Evolutionary conservation across 35 echinoderm and acorn worm genomes (phyloP).

Genomic region (Apostichopus japonicus): DNA sequence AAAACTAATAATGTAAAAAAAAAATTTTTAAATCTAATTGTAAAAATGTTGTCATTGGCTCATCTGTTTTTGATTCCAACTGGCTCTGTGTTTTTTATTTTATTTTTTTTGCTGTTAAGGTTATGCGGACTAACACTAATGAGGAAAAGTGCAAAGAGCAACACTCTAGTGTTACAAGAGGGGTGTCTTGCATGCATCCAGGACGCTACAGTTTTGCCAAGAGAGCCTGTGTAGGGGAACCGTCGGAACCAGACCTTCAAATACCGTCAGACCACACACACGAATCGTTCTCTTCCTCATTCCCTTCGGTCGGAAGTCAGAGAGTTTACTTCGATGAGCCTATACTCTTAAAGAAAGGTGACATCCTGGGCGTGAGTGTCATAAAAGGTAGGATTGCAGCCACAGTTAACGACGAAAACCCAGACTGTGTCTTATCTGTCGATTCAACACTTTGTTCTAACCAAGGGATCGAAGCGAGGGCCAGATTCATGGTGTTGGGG

Average conservation of each 20-base stretch:
- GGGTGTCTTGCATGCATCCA: not conserved
- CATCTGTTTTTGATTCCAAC: not conserved
- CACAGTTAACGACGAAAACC: not conserved
- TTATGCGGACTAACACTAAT: not conserved
- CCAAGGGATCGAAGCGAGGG: not conserved
- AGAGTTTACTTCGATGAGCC: constrained; percentile 6
- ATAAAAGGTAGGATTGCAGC: not conserved
- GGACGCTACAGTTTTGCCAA: constrained; percentile 15
- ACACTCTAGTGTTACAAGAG: not conserved
- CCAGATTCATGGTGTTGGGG: not conserved
- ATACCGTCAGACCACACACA: not conserved
- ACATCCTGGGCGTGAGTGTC: constrained; percentile 12
- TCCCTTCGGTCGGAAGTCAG: not conserved
- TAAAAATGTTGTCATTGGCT: no score
- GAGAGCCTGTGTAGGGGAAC: not conserved
- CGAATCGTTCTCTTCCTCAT: not conserved
- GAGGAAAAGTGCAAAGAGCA: not conserved
- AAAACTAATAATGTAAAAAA: no score
- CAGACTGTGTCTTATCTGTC: constrained; percentile 4
- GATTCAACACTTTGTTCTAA: not conserved
- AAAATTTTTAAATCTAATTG: no score
- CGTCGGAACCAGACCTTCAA: not conserved
- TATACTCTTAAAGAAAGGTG: constrained; percentile 13
- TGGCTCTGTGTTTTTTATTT: not conserved
- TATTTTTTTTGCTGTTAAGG: not conserved